phyloP scores from a whole-genome alignment of 2,888 invertebrate genomes.

The Amphipyra tragopoginis region DNA sequence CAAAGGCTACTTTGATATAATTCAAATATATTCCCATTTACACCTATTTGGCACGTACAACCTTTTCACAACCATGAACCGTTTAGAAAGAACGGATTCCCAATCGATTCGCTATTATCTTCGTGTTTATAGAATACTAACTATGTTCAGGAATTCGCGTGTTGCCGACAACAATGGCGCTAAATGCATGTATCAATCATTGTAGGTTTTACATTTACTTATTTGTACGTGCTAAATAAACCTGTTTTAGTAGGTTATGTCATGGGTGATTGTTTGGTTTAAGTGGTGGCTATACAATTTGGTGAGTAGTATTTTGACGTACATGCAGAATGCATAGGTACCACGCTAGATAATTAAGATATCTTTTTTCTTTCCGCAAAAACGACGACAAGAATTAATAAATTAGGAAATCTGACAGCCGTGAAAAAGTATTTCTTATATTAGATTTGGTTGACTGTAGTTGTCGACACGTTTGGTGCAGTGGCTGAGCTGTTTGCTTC shows the following conservation, averaged over 20 bases:
- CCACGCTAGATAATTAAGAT: no score
- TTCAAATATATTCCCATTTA: slow-evolving; percentile 1
- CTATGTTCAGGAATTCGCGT: slow-evolving; percentile 43
- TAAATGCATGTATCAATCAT: slow-evolving; percentile 39
- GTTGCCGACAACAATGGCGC: slow-evolving; percentile 43
- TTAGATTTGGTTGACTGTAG: no score
- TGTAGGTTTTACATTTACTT: slow-evolving; percentile 1
- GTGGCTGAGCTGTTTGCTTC: no score
- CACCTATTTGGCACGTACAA: slow-evolving; percentile 24
- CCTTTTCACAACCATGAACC: slow-evolving; percentile 31
- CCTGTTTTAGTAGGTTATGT: slow-evolving; percentile 30
- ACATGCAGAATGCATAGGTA: no score
- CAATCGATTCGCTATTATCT: slow-evolving; percentile 36
- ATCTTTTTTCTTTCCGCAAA: no score
- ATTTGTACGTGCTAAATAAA: slow-evolving; percentile 13
- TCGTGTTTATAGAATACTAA: slow-evolving; percentile 46
- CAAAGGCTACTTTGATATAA: not conserved
- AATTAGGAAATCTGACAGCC: no score
- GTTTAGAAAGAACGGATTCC: slow-evolving; percentile 46
- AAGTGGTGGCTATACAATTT: slow-evolving; percentile 17
- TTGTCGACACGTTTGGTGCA: no score
- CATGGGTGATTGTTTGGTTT: slow-evolving; percentile 32
- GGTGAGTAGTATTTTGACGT: no score
- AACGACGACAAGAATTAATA: no score
- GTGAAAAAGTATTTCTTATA: no score